Percentiles rank a stretch among this genome's conserved stretches.
Evolutionary conservation across 2,888 invertebrate species (phyloP).

Genomic region (Diogma glabrata): DNA sequence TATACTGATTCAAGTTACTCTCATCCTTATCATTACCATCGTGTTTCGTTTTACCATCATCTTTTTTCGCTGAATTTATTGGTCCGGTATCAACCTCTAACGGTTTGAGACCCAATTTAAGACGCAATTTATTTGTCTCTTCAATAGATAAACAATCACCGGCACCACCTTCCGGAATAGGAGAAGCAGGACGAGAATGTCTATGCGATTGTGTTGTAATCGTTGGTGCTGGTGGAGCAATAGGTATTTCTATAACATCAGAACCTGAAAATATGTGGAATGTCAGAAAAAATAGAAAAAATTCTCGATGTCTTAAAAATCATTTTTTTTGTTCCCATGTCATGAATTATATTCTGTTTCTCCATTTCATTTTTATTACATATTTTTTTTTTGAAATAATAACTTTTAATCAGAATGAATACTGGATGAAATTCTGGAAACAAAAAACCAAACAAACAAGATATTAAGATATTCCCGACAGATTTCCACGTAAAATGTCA

Average conservation of each 20-base stretch:
- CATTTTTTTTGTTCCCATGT: no score
- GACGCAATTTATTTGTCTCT: constrained; percentile 80
- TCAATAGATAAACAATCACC: constrained; percentile 59
- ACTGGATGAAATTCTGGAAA: no score
- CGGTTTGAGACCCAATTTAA: constrained; percentile 88
- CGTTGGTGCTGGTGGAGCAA: constrained; percentile 24
- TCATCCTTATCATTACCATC: constrained; percentile 51
- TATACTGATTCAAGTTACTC: constrained; percentile 55
- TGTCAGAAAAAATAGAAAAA: no score
- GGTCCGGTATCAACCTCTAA: constrained; percentile 47
- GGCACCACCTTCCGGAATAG: constrained; percentile 34
- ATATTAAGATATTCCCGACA: no score
- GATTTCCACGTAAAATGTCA: no score
- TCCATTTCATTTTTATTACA: no score
- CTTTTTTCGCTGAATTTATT: constrained; percentile 28
- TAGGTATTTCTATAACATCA: constrained; percentile 35
- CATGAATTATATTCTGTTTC: no score
- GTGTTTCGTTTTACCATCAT: constrained; percentile 37
- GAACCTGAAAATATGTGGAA: constrained; percentile 30
- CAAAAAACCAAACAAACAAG: no score
- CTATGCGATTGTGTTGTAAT: not conserved
- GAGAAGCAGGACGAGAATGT: constrained; percentile 26
- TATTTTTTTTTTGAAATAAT: no score
- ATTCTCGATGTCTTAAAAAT: no score
- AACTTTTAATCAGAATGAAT: no score